A percentile compares a stretch with the other conserved stretches of the same genome.
Conservation (phyloP, 1,140 invertebrate genomes). For the Drosophila suzukii region DNA sequence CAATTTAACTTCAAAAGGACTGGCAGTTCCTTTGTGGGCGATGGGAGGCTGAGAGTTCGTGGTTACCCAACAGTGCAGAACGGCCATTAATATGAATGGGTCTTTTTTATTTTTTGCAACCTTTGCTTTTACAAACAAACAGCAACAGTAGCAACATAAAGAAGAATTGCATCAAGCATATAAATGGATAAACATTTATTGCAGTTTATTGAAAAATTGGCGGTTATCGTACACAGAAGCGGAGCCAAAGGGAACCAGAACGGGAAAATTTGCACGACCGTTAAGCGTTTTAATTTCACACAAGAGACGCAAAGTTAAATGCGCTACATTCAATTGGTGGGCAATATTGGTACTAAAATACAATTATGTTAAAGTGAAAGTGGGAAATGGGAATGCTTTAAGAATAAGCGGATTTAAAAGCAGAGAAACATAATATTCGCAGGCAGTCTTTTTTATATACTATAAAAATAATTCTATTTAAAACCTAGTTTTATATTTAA, state of each 20-base stretch:
- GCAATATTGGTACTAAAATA: conserved; percentile 9
- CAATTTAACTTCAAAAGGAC: conserved; percentile 24
- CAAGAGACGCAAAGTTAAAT: conserved; percentile 59
- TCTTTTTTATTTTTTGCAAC: conserved; percentile 15
- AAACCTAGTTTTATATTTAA: no score
- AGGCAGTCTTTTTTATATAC: no score
- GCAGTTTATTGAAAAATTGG: conserved; percentile 82
- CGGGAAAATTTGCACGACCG: conserved; percentile 35
- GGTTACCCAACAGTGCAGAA: conserved; percentile 38
- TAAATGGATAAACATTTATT: conserved; percentile 81
- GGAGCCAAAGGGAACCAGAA: conserved; percentile 17
- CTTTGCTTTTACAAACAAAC: conserved; percentile 54
- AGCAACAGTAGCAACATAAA: conserved; percentile 38
- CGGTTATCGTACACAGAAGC: conserved; percentile 56
- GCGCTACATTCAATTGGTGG: conserved; percentile 30
- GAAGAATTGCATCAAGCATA: conserved; percentile 64
- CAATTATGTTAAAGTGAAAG: background rate
- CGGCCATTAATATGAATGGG: conserved; percentile 41
- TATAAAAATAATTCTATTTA: no score
- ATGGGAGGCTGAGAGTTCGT: conserved; percentile 5
- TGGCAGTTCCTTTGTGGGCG: conserved; percentile 4
- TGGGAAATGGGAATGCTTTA: no score
- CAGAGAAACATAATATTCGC: no score
- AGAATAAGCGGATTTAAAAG: no score
- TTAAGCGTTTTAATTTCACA: conserved; percentile 74